Percentiles rank a stretch among this genome's conserved stretches.
Conservation (phyloP, 2,888 invertebrate genomes). For the Conops quadrifasciatus region DNA sequence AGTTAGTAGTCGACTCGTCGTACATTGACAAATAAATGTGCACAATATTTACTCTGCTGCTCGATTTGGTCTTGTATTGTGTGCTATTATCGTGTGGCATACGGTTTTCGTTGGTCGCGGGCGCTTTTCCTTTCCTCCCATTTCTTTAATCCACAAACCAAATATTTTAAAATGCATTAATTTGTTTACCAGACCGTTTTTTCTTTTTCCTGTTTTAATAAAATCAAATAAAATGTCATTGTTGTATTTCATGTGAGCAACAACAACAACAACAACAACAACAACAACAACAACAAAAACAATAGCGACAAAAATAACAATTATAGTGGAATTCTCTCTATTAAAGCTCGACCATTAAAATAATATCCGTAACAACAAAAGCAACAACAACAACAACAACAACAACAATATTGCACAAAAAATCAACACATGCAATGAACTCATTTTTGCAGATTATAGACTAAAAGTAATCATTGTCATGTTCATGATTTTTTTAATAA, state of each 20-base stretch:
- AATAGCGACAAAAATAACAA: not conserved
- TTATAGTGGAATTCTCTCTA: not conserved
- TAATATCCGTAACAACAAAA: too few relatives aligned
- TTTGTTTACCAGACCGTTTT: not conserved
- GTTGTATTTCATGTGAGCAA: not conserved
- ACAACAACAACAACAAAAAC: not conserved
- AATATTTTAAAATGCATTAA: constrained; percentile 6
- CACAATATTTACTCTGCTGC: not conserved
- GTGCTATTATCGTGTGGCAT: too few relatives aligned
- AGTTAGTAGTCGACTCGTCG: too few relatives aligned
- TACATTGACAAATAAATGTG: not conserved
- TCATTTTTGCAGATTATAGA: not conserved
- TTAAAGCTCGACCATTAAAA: constrained; percentile 6
- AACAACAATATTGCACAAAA: too few relatives aligned
- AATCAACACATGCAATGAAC: constrained; percentile 9
- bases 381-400: too few relatives aligned
- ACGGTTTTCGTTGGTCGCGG: too few relatives aligned
- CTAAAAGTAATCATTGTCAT: not conserved
- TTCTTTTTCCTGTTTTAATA: not conserved
- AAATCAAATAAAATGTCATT: too few relatives aligned
- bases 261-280: not conserved
- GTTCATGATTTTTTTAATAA: not conserved
- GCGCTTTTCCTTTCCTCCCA: too few relatives aligned
- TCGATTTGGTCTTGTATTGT: too few relatives aligned
- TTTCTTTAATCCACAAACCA: not conserved